Conservation (phyloP, 2,113 vertebrate genomes). For the Fukomys damarensis region DNA sequence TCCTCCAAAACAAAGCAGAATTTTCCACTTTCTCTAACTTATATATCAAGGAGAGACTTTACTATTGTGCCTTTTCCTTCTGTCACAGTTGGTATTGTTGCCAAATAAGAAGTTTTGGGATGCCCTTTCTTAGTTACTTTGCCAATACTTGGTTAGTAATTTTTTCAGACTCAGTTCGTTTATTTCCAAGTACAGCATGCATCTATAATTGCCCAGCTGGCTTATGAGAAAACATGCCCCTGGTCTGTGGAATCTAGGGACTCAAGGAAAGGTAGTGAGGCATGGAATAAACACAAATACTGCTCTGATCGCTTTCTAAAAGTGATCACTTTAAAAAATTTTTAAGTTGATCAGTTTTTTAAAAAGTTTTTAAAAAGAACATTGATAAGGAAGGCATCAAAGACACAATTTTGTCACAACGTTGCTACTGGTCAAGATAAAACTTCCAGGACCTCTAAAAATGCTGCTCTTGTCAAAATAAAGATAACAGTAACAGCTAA, state of each 20-base stretch:
- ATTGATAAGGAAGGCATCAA: neutral
- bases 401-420: neutral
- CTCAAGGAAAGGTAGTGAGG: neutral
- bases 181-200: neutral
- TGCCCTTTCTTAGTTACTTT: conserved; percentile 46
- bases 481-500: neutral
- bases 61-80: neutral
- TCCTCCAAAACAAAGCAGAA: conserved; percentile 6
- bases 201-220: neutral
- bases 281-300: neutral
- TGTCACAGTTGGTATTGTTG: neutral
- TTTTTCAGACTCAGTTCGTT: neutral
- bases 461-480: neutral
- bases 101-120: neutral
- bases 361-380: neutral
- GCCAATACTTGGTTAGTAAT: conserved; percentile 15
- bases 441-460: neutral
- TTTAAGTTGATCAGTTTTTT: no score
- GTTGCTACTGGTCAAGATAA: neutral
- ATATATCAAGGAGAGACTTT: neutral
- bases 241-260: neutral
- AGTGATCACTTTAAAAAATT: no score
- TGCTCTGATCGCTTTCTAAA: no score
- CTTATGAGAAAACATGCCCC: neutral
- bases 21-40: conserved; percentile 37